Evolutionary conservation across 2,888 invertebrate genomes (phyloP).

Genomic region (Bombylius discolor): DNA sequence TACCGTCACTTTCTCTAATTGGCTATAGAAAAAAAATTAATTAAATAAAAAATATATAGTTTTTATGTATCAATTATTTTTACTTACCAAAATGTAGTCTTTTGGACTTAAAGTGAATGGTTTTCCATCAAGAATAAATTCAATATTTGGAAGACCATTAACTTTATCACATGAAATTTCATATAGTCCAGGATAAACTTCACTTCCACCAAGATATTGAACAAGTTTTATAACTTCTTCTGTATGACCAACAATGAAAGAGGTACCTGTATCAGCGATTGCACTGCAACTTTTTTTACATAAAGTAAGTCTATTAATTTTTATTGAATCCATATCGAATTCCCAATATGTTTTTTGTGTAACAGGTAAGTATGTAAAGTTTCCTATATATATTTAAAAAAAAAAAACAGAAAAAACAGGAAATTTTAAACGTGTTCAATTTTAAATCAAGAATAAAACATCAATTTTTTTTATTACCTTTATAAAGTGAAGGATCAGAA

Average conservation of each 20-base stretch:
- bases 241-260: slow-evolving; percentile 82
- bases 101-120: slow-evolving; percentile 61
- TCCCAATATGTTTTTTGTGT: slow-evolving; percentile 91
- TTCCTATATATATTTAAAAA: slow-evolving; percentile 32
- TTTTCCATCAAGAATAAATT: slow-evolving; percentile 62
- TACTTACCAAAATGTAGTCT: slow-evolving; percentile 67
- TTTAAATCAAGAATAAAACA: background rate
- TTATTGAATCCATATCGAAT: slow-evolving; percentile 72
- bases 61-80: background rate
- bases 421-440: too few species aligned
- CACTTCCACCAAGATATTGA: slow-evolving; percentile 66
- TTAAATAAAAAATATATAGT: slow-evolving; percentile 6
- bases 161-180: slow-evolving; percentile 67
- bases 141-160: slow-evolving; percentile 63
- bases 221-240: slow-evolving; percentile 71
- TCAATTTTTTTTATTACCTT: slow-evolving; percentile 29
- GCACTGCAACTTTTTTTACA: slow-evolving; percentile 81
- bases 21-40: slow-evolving; percentile 41
- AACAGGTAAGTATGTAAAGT: slow-evolving; percentile 81
- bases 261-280: slow-evolving; percentile 94
- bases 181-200: slow-evolving; percentile 75
- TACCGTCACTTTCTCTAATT: slow-evolving; percentile 54
- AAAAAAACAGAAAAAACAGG: background rate
- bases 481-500: slow-evolving; percentile 81
- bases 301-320: slow-evolving; percentile 43